Percentiles rank a stretch among this genome's conserved stretches.
phyloP scores from a whole-genome alignment of 2,888 invertebrate genomes.

The Brachyptera putata region DNA sequence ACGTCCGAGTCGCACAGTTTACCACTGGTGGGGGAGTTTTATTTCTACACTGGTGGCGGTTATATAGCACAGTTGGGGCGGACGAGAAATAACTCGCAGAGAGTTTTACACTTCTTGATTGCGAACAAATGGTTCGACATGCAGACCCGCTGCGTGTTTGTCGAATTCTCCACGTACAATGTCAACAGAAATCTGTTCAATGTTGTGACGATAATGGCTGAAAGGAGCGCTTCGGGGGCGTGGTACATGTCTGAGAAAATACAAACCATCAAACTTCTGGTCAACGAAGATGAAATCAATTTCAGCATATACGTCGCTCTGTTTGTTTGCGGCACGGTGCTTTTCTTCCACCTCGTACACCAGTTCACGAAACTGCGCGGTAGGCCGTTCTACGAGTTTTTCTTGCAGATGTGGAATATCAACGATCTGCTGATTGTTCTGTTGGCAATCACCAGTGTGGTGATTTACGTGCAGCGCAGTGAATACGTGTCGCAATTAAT shows the following conservation, averaged over 20 bases:
- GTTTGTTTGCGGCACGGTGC: conserved; percentile 8
- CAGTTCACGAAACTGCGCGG: neutral
- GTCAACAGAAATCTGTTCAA: conserved; percentile 30
- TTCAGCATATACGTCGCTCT: neutral
- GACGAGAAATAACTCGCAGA: conserved; percentile 23
- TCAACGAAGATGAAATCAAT: neutral
- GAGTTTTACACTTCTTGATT: conserved; percentile 21
- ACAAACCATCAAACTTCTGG: conserved; percentile 14
- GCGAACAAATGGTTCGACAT: conserved; percentile 26
- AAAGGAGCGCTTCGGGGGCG: conserved; percentile 14
- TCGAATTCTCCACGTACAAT: conserved; percentile 29
- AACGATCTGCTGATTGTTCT: conserved; percentile 17
- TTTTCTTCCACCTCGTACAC: neutral
- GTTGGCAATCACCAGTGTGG: neutral
- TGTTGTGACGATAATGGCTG: conserved; percentile 23
- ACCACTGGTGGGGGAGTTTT: conserved; percentile 21
- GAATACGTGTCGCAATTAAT: conserved; percentile 7
- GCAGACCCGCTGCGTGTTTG: conserved; percentile 20
- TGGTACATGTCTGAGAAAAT: neutral
- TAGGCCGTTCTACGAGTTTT: neutral
- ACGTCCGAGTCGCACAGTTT: neutral
- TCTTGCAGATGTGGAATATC: conserved; percentile 14
- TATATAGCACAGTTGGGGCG: conserved; percentile 28
- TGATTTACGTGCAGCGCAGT: conserved; percentile 16
- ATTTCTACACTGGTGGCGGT: conserved; percentile 26